A percentile compares a stretch with the other conserved stretches of the same genome.
phyloP scores from a whole-genome alignment of 2,888 invertebrate genomes.

The Cartodere bifasciata region DNA sequence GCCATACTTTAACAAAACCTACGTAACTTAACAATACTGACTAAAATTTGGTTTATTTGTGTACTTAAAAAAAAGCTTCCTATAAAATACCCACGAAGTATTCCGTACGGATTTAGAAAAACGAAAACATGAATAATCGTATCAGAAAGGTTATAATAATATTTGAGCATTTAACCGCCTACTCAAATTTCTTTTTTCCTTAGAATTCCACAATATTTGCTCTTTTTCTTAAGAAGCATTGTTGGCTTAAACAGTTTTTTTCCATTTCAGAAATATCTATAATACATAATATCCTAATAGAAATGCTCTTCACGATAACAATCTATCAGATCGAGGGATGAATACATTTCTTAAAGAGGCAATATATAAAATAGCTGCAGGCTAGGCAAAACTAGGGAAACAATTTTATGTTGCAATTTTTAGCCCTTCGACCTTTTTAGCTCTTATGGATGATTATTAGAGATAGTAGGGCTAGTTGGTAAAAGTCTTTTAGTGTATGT shows the following conservation, averaged over 20 bases:
- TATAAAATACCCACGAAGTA: no score
- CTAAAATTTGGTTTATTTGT: no score
- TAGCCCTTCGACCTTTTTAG: slow-evolving; percentile 31
- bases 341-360: slow-evolving; percentile 26
- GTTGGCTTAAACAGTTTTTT: neutral
- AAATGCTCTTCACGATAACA: slow-evolving; percentile 22
- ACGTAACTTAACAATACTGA: no score
- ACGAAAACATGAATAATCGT: no score
- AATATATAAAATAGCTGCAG: slow-evolving; percentile 24
- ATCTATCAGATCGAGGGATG: slow-evolving; percentile 27
- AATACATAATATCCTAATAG: slow-evolving; percentile 7
- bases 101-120: no score
- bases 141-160: no score
- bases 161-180: no score
- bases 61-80: no score
- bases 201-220: neutral
- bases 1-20: no score
- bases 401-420: slow-evolving; percentile 36
- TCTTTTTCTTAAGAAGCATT: neutral
- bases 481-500: neutral
- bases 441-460: slow-evolving; percentile 30
- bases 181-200: neutral
- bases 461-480: slow-evolving; percentile 13
- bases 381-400: slow-evolving; percentile 22
- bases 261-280: slow-evolving; percentile 1